Evolutionary conservation across 2,113 vertebrate species (phyloP), one percentile per base, ranked within the genome.

Genomic region (Gorsachius goisagi): DNA sequence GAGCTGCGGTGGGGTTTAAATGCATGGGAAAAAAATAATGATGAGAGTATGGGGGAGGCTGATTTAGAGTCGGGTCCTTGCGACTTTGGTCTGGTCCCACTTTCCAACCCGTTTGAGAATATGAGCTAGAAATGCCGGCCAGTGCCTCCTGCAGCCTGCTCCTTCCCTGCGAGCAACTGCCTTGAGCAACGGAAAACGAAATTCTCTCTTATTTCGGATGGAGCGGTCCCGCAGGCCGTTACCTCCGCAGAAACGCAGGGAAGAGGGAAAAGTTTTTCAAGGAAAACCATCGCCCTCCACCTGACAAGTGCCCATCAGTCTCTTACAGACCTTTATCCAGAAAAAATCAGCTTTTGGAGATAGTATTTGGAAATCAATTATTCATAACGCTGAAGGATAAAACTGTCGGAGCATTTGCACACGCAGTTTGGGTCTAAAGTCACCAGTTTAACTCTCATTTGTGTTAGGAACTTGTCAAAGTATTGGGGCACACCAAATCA

Each of bases 201-300:
- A 44, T 28, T 8, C 5, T n/a, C 35, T 5, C 22, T 5, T 47
- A 0, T 17, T 75, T 24, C 6, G 55, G 66, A 3, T 37, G 66
- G 1, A 12, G 23, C 26, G 8, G 56, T 3, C 2, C 24, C 56
- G 8, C 17, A 1, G 59, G 2, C 33, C 13, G 0, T 8, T 13
- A 66, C 4, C 11, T 11, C n/a, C 11, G 1, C 45, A 26, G 71
- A 59, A 92, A 53, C 4, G 12, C 16, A 9, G 26, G 41, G 16
- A 85, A 84, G 26, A 35, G 28, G 24, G 63, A 8, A 7, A 16
- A 27, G 23, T 6, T 44, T 62, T 71, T 22, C 5, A 9, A 45
- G 26, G 20, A 23, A 71, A 91, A 78, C 4, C 1, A 3, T 35
- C 12, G 69, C 19, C 45, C 35, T 23, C 26, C 2, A 4, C 49